Evolutionary conservation across 2,113 vertebrate species (phyloP).

Genomic region (Corydoras maculifer): DNA sequence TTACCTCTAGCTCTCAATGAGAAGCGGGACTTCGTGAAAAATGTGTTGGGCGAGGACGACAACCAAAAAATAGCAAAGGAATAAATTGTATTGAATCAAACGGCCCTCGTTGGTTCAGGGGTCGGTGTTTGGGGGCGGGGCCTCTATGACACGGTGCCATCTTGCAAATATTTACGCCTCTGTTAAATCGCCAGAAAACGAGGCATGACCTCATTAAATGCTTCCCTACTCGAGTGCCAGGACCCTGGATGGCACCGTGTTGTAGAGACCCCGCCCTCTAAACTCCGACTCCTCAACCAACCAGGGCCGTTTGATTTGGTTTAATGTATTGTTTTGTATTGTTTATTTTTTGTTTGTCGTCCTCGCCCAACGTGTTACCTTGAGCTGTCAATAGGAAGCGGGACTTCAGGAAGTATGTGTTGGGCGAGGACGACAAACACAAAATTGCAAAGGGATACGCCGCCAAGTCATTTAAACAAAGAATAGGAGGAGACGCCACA

Average conservation of each 20-base stretch:
- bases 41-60: background rate
- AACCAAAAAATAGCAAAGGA: too few species aligned
- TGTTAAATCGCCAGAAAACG: background rate
- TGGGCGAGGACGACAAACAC: too few species aligned
- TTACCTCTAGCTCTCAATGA: slow-evolving; percentile 15
- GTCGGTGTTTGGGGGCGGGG: too few species aligned
- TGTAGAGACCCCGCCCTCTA: background rate
- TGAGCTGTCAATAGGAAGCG: slow-evolving; percentile 10
- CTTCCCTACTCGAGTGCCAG: background rate
- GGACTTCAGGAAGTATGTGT: slow-evolving; percentile 1
- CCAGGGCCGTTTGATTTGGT: background rate
- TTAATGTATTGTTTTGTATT: background rate
- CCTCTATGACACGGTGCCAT: too few species aligned
- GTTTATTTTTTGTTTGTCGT: background rate
- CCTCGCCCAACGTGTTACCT: background rate
- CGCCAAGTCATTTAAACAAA: too few species aligned
- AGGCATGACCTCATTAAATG: background rate
- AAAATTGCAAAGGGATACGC: too few species aligned
- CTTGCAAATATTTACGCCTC: background rate
- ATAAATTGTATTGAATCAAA: too few species aligned
- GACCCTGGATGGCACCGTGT: background rate
- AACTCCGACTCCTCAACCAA: slow-evolving; percentile 2
- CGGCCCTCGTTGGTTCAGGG: too few species aligned
- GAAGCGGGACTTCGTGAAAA: slow-evolving; percentile 1
- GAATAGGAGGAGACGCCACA: too few species aligned